Base-by-base conservation (phyloP, 2,797 vertebrate species). In the Holocentrus rufus region DNA sequence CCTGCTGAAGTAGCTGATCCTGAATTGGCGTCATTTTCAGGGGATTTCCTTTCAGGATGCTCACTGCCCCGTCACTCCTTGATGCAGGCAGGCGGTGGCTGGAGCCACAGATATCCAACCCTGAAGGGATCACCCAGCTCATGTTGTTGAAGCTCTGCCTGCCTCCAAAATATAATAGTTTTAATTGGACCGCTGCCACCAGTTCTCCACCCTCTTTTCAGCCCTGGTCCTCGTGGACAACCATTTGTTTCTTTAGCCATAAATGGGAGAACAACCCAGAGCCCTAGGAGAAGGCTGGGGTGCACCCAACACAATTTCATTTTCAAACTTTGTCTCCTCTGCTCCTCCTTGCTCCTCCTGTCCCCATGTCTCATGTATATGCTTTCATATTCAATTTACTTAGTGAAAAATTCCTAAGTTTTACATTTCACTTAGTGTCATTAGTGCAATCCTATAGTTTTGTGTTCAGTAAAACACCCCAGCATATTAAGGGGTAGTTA, bases 211-310 rank as follows among this genome's bases (percentile, higher is more conserved):
- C 23, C 22, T 70, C 27, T 6, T 54, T 62, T 46, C 30, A 64
- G 65, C 42, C n/a, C 46, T 46, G 54, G 18, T 5, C 42, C 31
- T 67, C 60, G 30, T 73, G 27, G 34, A 83, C 64, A 69, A 60
- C 18, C 50, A 76, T 81, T 68, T 82, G 68, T 74, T 69, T 1
- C 66, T 77, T 75, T 68, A 65, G 14, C 27, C 20, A 68, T 72
- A 58, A 62, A 61, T 72, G 77, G 77, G 70, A 74, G 56, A 68
- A 64, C n/a, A 57, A 69, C 14, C 31, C 42, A 59, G 63, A 72
- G 59, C 30, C 27, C 17, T 66, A 36, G 36, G 13, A 68, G 27
- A 17, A 53, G 63, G 64, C 61, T 8, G 62, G 44, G 50, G 49
- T 18, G 36, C 47, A 49, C 15, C 69, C 53, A 59, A 66, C 31